A percentile compares a stretch with the other conserved stretches of the same genome.
Evolutionary conservation across 2,888 invertebrate genomes (phyloP).

Genomic region (Sarcophaga carnaria): DNA sequence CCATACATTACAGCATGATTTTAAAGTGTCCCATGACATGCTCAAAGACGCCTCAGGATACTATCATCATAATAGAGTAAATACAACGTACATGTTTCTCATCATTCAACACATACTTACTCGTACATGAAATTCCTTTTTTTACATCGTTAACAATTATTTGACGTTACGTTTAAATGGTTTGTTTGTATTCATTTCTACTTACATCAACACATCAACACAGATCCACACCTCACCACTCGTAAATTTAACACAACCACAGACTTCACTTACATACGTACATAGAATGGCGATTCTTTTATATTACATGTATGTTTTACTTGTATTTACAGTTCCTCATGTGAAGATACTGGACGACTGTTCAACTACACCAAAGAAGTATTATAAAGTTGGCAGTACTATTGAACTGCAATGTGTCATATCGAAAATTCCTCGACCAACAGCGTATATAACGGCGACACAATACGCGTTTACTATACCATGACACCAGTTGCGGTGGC

Average conservation of each 20-base stretch:
- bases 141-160: slow-evolving; percentile 36
- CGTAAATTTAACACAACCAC: background rate
- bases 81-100: no score
- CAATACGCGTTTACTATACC: slow-evolving; percentile 88
- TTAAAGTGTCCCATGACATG: no score
- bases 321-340: slow-evolving; percentile 86
- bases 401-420: slow-evolving; percentile 91
- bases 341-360: slow-evolving; percentile 92
- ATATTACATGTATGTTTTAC: slow-evolving; percentile 3
- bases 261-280: background rate
- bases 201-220: background rate
- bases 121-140: background rate
- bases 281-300: background rate
- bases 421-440: slow-evolving; percentile 89
- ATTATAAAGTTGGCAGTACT: slow-evolving; percentile 91
- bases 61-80: no score
- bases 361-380: slow-evolving; percentile 89
- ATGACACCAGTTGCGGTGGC: slow-evolving; percentile 90
- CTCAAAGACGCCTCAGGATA: no score
- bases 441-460: slow-evolving; percentile 91
- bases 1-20: no score
- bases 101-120: background rate
- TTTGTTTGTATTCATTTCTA: slow-evolving; percentile 13
- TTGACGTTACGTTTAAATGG: slow-evolving; percentile 37
- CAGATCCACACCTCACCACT: slow-evolving; percentile 20